A percentile compares a stretch with the other conserved stretches of the same genome.
Evolutionary conservation across 2,113 vertebrate genomes (phyloP).

Genomic region (Camelus dromedarius): DNA sequence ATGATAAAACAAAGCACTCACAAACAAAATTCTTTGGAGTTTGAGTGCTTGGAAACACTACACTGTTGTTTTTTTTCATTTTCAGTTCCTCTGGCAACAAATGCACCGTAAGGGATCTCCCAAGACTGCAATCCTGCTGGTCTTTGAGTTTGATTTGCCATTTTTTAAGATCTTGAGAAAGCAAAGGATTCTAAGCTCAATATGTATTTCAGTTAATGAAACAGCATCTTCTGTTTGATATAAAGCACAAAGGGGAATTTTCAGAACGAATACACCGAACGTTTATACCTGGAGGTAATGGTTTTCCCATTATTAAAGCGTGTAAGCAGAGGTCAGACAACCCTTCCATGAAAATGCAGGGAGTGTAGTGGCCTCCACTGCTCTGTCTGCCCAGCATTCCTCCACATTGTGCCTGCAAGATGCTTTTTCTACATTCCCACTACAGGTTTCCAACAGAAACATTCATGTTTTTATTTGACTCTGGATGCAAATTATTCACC

Average conservation of each 20-base stretch:
- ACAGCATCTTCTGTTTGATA: slow-evolving; percentile 31
- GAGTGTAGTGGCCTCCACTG: no score
- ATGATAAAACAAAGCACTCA: slow-evolving; percentile 52
- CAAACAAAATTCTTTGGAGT: slow-evolving; percentile 63
- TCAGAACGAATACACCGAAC: slow-evolving; percentile 40
- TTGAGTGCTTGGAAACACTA: slow-evolving; percentile 60
- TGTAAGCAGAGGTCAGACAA: background rate
- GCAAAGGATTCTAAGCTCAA: slow-evolving; percentile 2
- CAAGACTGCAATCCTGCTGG: background rate
- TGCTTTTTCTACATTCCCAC: no score
- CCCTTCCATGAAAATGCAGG: background rate
- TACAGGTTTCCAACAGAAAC: background rate
- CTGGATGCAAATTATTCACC: background rate
- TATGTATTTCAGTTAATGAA: slow-evolving; percentile 69
- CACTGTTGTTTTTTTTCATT: slow-evolving; percentile 56
- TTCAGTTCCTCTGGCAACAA: slow-evolving; percentile 67
- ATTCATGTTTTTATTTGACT: background rate
- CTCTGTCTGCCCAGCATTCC: background rate
- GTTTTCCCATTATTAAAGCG: background rate
- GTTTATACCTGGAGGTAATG: background rate
- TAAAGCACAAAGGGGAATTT: slow-evolving; percentile 42
- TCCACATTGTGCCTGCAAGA: background rate
- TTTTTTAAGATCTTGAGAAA: slow-evolving; percentile 64
- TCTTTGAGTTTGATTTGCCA: background rate
- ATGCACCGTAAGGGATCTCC: slow-evolving; percentile 51